Conservation (phyloP, 2,797 vertebrate genomes). For the Graptemys geographica region DNA sequence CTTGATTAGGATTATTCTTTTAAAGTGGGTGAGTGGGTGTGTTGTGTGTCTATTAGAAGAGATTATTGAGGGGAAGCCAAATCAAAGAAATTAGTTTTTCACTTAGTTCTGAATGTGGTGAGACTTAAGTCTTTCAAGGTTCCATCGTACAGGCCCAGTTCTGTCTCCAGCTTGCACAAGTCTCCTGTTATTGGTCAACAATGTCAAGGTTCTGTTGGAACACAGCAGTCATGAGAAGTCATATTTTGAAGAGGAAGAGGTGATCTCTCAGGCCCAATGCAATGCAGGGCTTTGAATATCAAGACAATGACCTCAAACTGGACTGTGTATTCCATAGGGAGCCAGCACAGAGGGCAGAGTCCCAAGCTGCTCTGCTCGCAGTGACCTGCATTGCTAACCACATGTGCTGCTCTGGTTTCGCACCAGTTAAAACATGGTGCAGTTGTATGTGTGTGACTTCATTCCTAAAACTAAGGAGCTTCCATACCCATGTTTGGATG, state of each 20-base stretch:
- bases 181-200: neutral
- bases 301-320: neutral
- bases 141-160: neutral
- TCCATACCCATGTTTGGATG: neutral
- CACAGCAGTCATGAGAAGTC: neutral
- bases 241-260: neutral
- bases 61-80: fast-evolving
- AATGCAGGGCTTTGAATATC: neutral
- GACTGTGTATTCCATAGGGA: neutral
- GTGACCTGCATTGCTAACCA: neutral
- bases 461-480: neutral
- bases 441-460: neutral
- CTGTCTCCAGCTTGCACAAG: neutral
- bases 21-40: neutral
- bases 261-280: neutral
- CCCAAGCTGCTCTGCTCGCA: too few species aligned
- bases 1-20: neutral
- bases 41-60: neutral
- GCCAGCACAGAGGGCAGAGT: neutral
- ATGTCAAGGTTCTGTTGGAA: neutral
- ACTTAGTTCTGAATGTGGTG: neutral
- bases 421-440: neutral
- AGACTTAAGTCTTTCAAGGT: neutral
- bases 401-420: neutral
- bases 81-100: neutral